Evolutionary conservation across 2,113 vertebrate genomes (phyloP), one percentile per base, ranked within the genome.

Genomic region (Oreochromis niloticus): DNA sequence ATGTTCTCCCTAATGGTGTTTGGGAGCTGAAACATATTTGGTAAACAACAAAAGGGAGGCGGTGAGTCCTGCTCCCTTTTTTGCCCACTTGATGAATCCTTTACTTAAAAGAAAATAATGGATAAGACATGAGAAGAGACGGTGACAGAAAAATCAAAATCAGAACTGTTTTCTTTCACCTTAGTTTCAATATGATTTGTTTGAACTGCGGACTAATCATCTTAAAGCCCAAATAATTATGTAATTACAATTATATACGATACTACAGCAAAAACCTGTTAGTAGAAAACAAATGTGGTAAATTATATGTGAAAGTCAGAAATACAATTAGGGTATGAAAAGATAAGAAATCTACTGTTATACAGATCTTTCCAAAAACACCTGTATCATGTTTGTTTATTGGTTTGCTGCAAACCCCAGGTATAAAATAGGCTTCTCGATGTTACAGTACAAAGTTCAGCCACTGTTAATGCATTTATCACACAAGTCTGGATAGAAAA

Each of bases 1-100:
- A 95, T 95, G 92, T 86, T 91, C 39, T 91, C 90, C 94, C 89
- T 88, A 89, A 85, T 80, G 80, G 13, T 87, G 61, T 83, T 85
- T 57, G 43, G 84, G 71, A 78, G 83, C 52, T 88, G 54, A 91
- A 92, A 90, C 88, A 91, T 89, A 90, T 91, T 88, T 87, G 90
- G 68, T 68, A 81, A 90, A 81, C 79, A 92, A 87, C 86, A 87
- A 82, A 55, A 82, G 63, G 54, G 48, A 86, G 50, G 55, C 50
- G 11, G 50, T 56, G 56, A 55, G 17, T 82, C 27, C 75, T 75
- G 39, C 56, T 83, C 4, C 10, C 27, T 50, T 13, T 84, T 88
- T 86, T 89, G 66, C 85, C 46, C 30, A 92, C 83, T 86, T 66
- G 68, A 46, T 61, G 63, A 91, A 91, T 88, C 86, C 82, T 80